These are phyloP conservation scores for Eudyptes chrysolophus DNA, from an alignment of 2,113 vertebrate genomes.

Conservation along the genomic window DNA sequence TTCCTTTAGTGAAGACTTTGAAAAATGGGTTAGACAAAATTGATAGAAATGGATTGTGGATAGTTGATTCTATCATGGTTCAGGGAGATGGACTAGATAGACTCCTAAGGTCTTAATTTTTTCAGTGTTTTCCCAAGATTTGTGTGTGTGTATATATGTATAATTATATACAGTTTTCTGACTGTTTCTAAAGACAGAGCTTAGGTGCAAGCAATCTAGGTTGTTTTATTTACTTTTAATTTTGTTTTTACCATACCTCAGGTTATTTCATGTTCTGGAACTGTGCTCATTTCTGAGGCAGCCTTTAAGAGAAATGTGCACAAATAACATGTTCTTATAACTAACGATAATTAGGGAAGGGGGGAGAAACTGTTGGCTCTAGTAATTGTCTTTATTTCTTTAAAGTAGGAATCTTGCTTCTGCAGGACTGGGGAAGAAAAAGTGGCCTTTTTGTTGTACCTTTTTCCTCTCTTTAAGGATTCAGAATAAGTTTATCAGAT, in stretches of 20 bases:
- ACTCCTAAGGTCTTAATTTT: not conserved
- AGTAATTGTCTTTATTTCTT: not conserved
- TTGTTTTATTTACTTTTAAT: not conserved
- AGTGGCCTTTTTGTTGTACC: not conserved
- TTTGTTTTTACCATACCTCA: not conserved
- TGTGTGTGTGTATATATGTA: not conserved
- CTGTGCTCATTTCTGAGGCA: not conserved
- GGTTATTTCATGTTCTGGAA: not conserved
- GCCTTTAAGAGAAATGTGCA: not conserved
- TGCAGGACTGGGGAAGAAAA: not conserved
- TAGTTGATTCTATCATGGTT: not conserved
- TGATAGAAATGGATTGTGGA: not conserved
- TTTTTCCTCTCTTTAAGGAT: not conserved
- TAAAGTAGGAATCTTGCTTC: not conserved
- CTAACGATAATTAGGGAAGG: not conserved
- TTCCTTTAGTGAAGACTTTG: not conserved
- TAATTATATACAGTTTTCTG: not conserved
- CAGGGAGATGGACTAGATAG: not conserved
- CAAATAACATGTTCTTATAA: not conserved
- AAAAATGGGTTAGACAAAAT: not conserved
- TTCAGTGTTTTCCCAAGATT: not conserved
- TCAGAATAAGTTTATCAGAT: not conserved
- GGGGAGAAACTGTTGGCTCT: not conserved
- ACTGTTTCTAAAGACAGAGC: not conserved
- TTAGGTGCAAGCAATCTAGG: not conserved